Conservation (phyloP, 2,888 invertebrate genomes). For the Entomobrya multifasciata region DNA sequence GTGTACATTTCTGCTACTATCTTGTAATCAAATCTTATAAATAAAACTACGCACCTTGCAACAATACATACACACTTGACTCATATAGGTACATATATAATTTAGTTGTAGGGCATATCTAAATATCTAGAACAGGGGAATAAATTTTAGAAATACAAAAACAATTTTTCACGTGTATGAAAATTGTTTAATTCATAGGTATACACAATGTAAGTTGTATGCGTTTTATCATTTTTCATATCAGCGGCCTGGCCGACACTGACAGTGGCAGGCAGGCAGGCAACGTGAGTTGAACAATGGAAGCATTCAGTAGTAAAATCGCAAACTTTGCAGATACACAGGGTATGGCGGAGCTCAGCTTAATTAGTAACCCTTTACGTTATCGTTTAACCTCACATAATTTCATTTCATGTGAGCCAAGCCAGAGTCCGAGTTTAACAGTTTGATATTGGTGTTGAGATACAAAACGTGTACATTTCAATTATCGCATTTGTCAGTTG, state of each 20-base stretch:
- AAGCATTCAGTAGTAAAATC: background rate
- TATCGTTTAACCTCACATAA: background rate
- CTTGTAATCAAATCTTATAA: slow-evolving; percentile 18
- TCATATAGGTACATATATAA: too few species aligned
- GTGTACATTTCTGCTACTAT: background rate
- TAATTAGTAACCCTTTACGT: background rate
- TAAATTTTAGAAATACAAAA: slow-evolving; percentile 11
- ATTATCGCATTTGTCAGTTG: slow-evolving; percentile 22
- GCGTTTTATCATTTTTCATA: background rate
- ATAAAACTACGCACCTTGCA: slow-evolving; percentile 28
- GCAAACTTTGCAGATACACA: background rate
- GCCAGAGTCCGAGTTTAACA: too few species aligned
- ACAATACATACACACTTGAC: too few species aligned
- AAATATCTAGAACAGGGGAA: slow-evolving; percentile 9
- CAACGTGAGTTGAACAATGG: background rate
- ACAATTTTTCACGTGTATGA: background rate
- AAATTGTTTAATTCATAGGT: background rate
- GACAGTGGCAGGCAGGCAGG: background rate
- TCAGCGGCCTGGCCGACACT: background rate
- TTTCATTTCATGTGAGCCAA: background rate
- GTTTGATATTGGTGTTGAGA: background rate
- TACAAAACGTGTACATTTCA: slow-evolving; percentile 19
- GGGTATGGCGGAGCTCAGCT: background rate
- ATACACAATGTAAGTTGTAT: background rate
- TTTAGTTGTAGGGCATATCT: background rate